Evolutionary conservation across 2,888 invertebrate species (phyloP), one percentile per base, ranked within the genome.

Genomic region (Drosophila cracens): DNA sequence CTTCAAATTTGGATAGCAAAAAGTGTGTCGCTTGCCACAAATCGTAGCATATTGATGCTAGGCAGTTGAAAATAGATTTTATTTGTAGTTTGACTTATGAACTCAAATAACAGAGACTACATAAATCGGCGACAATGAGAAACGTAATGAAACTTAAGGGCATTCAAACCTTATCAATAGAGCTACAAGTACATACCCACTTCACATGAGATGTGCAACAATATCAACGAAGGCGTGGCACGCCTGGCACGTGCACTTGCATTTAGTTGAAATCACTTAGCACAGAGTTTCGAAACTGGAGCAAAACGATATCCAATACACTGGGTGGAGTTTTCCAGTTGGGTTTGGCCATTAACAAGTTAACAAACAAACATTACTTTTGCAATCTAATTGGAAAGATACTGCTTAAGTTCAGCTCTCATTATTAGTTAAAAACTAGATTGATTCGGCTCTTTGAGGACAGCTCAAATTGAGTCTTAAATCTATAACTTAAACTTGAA

Each of bases 221-320:
- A 36, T n/a, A 27, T 27, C 36, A 33, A 38, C 6, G 4, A 27
- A 36, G 76, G 81, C 62, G 71, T 76, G 81, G 63, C 77, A 79
- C 4, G 34, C 49, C 34, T 48, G 43, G 6, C 46, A 59, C 80
- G 62, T 64, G 70, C 59, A 75, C 33, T 62, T 79, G 80, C 76
- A 66, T 60, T 70, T 66, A 70, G 67, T 70, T 56, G 51, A 66
- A 66, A 62, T 70, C 79, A 77, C 59, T 79, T 79, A 81, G 73
- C 79, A 67, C 29, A 60, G 33, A 60, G 54, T 34, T 63, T 46
- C 64, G 53, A 68, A 79, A 81, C 29, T 74, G 74, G 78, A 77
- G 81, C 56, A 5, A 43, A 21, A 11, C 21, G 29, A 58, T 31
- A 49, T 48, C 33, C 33, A 38, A 13, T 36, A 13, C 48, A 25